Base-by-base conservation (phyloP, 2,797 vertebrate species). In the Onychomys torridus region DNA sequence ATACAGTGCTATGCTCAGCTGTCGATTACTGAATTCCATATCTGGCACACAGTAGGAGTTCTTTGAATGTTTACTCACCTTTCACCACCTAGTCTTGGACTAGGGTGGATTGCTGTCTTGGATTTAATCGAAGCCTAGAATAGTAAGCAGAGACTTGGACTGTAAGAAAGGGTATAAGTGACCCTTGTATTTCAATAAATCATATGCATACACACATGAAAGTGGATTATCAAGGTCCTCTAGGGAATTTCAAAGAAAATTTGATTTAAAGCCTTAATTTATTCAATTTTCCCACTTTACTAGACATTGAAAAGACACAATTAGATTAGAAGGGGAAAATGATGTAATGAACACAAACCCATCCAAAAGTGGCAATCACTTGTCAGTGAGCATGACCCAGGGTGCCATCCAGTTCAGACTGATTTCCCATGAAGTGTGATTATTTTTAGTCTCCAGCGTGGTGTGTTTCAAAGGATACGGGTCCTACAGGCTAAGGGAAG, bases 241-340 rank as follows among this genome's bases (percentile, higher is more conserved):
- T 93, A 92, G 87, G 97, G 76, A 55, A 97, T 97, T 97, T 97
- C 92, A 93, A 94, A 94, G 81, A 95, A 96, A 94, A 95, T 97
- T 85, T 96, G 61, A 96, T 97, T 94, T 75, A 83, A 95, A 96
- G 96, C 78, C 92, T 95, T 96, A 95, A 96, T 97, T 97, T 97
- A 94, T 93, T 93, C 91, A 94, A 91, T 90, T 93, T 96, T 96
- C 97, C 92, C 67, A 96, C 81, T 96, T 96, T 46, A 55, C 67
- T 92, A 97, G 88, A 96, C 91, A 91, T 96, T 94, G 90, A 95
- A 97, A 96, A 96, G 87, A 94, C 81, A 88, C 88, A 96, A 96
- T 97, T 97, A 97, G 61, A 94, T 96, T 95, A 95, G 73, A 96
- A 93, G 55, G 29, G 40, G 27, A 65, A 81, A 78, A 69, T 82